Base-by-base conservation (phyloP, 2,797 vertebrate species). In the Ctenopoma kingsleyae region DNA sequence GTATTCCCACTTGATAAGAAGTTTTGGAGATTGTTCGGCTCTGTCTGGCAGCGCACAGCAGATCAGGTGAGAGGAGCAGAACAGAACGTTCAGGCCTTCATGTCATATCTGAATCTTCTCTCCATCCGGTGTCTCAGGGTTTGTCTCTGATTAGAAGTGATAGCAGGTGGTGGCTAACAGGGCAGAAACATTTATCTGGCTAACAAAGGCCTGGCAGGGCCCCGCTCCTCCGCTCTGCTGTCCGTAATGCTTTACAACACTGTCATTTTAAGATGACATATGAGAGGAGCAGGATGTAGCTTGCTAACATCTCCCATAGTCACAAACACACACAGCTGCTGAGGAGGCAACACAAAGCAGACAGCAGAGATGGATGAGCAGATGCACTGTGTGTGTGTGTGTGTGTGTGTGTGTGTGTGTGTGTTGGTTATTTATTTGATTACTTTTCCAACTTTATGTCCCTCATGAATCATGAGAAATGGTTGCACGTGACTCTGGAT, bases 251-350 rank as follows among this genome's bases (percentile, higher is more conserved):
- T 93, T 90, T 85, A 91, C 61, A 83, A 85, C 81, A 64, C 85
- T 89, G 87, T 92, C 90, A 82, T 91, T 94, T 93, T 90, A 90
- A 92, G 87, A 92, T 94, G 94, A 94, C 84, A 58, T 88, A 91
- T 82, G 86, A 89, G 52, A 68, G 79, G 49, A 44, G 60, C 30
- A 3, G 15, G 60, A 65, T 86, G 87, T 73, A 74, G 80, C 70
- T 74, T 55, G 74, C 87, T 85, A 82, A 78, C 87, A 87, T 67
- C 59, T 52, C 65, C 65, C 57, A 41, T 57, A 52, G 23, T 74
- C 19, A 36, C 49, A 71, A 70, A 30, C 27, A 30, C 27, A 73
- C 50, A 60, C 71, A 74, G 71, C 81, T 81, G 75, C 68, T 82
- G 80, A 86, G 65, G 76, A 70, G 56, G 71, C 75, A 80, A 80